Conservation (phyloP, 2,888 invertebrate species). For the Polylopha cassiicola region DNA sequence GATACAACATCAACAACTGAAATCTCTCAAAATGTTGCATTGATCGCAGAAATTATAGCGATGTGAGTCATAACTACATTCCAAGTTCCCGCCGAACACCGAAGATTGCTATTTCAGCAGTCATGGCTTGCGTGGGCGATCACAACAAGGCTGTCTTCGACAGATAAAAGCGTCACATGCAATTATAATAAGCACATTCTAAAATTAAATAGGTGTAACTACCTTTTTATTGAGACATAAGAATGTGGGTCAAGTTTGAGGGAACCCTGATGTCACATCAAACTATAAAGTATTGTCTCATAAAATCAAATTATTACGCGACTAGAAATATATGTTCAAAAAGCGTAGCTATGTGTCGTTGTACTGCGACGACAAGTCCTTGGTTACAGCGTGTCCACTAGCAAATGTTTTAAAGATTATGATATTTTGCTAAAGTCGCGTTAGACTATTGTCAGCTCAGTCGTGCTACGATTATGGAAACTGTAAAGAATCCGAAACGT, state of each 20-base stretch:
- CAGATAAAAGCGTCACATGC: conserved; percentile 50
- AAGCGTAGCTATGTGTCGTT: no score
- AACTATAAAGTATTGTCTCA: no score
- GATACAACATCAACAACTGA: conserved; percentile 33
- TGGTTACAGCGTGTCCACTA: no score
- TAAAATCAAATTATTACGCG: no score
- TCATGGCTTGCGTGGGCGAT: conserved; percentile 56
- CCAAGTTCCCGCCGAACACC: conserved; percentile 47
- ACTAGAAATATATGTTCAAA: no score
- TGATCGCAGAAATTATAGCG: conserved; percentile 59
- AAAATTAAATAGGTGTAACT: conserved; percentile 18
- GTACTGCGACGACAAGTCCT: no score
- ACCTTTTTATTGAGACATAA: conserved; percentile 28
- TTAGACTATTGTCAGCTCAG: no score
- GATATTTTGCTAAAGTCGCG: no score
- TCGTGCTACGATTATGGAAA: no score
- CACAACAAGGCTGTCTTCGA: conserved; percentile 66
- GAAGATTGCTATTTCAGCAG: conserved; percentile 50
- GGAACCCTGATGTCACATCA: conserved; percentile 12
- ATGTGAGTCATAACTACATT: conserved; percentile 53
- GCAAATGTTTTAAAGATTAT: no score
- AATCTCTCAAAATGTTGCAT: conserved; percentile 51
- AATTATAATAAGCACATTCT: conserved; percentile 32
- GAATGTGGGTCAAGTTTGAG: conserved; percentile 40
- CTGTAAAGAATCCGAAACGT: no score